Conservation (phyloP, 1,140 invertebrate genomes). For the Tetraneura akinire region DNA sequence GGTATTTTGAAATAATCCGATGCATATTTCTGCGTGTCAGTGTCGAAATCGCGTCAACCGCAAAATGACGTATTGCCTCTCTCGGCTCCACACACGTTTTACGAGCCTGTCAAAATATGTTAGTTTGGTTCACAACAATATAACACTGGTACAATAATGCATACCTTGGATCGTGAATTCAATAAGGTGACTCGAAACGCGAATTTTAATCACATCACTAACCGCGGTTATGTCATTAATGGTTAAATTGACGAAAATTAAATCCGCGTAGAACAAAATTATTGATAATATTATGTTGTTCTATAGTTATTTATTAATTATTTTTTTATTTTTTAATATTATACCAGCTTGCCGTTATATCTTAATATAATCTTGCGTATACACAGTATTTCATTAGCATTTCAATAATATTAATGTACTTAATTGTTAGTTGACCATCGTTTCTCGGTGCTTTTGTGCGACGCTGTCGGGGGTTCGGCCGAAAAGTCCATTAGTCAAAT, state of each 20-base stretch:
- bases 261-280: not conserved
- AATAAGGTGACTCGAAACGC: not conserved
- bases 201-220: not conserved
- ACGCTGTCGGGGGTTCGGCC: not conserved
- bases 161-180: not conserved
- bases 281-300: not conserved
- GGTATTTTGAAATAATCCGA: not conserved
- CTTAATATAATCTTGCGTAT: no score
- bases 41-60: slow-evolving; percentile 3
- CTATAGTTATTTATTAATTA: not conserved
- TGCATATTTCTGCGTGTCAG: slow-evolving; percentile 27
- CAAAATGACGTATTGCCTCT: slow-evolving; percentile 16
- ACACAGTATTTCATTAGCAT: slow-evolving; percentile 35
- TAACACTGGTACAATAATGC: not conserved
- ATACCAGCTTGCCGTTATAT: no score
- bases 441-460: slow-evolving; percentile 19
- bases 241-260: not conserved
- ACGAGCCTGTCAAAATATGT: slow-evolving; percentile 11
- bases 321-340: slow-evolving; percentile 2
- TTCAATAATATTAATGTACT: not conserved
- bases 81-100: not conserved
- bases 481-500: slow-evolving; percentile 37
- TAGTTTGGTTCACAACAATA: slow-evolving; percentile 2
- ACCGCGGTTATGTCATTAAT: no score
- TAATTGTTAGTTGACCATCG: slow-evolving; percentile 4